Evolutionary conservation across 1,140 invertebrate species (phyloP), one percentile per base, ranked within the genome.

Genomic region (Ganaspis sp.): DNA sequence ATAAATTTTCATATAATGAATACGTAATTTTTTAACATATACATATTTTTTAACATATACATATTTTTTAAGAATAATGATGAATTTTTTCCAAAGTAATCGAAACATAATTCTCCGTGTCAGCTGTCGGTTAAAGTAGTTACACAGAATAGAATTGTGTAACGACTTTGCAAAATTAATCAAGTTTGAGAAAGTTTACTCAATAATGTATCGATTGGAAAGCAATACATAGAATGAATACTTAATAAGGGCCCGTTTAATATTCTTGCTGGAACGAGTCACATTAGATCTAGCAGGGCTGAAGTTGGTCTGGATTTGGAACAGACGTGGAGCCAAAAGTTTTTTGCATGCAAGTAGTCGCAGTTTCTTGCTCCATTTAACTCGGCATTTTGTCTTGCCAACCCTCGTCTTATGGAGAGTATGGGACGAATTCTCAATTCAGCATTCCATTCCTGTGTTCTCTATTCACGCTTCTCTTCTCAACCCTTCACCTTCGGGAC

Each of bases 311-410:
- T 19, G 78, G 72, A 78, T 76, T 82, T 49, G 53, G 19, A 70
- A 21, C 80, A 77, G 73, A 77, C 71, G 77, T 79, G 21, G 58
- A 70, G 40, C 69, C 72, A 69, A 53, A 53, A 83, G 73, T 81
- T 83, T 81, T 81, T 81, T 73, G 34, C 69, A 42, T 75, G 74
- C 79, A 75, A 82, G 72, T 69, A 80, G 70, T 77, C 80, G 78
- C 72, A 79, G 81, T 83, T 84, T 79, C 81, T 79, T 85, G 83
- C 83, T 75, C 79, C 83, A 85, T 85, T 85, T 81, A 84, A 84
- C 73, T 53, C 54, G 21, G 53, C 38, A 29, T 37, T 74, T 64
- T 29, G 45, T 45, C 42, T 17, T 74, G 49, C 73, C 54, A 64
- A 23, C 54, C 54, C 23, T 58, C 21, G 54, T 5, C 54, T 64